phyloP scores from a whole-genome alignment of 92 coral and sea anemone genomes.

The Desmophyllum pertusum region DNA sequence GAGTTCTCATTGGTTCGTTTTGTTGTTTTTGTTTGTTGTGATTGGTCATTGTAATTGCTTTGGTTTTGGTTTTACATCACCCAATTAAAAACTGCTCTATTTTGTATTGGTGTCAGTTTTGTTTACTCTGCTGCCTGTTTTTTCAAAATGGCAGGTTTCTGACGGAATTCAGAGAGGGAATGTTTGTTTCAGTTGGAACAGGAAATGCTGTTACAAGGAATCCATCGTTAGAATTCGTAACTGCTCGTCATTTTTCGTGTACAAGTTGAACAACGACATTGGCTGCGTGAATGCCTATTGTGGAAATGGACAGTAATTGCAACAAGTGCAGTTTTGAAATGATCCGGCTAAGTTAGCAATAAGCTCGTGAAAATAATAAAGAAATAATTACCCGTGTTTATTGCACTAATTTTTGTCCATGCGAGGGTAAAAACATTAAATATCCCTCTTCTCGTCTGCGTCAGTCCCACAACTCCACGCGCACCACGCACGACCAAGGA shows the following conservation, averaged over 20 bases:
- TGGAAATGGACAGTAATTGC: neutral
- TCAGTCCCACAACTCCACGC: too few relatives aligned
- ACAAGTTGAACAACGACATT: constrained; percentile 7
- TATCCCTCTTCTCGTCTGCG: too few relatives aligned
- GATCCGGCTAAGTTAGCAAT: neutral
- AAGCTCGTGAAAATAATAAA: too few relatives aligned
- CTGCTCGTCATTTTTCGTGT: constrained; percentile 10
- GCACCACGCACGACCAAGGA: too few relatives aligned
- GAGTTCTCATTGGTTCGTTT: too few relatives aligned
- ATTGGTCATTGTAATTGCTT: too few relatives aligned
- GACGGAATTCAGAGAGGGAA: constrained; percentile 19
- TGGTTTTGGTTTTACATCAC: too few relatives aligned
- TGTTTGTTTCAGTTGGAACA: constrained; percentile 20
- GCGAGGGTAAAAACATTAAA: too few relatives aligned
- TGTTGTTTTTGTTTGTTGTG: too few relatives aligned
- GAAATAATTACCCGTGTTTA: too few relatives aligned
- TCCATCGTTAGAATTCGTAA: constrained; percentile 1
- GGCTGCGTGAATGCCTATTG: neutral
- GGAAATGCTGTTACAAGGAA: neutral
- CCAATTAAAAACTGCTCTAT: too few relatives aligned
- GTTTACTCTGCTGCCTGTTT: neutral
- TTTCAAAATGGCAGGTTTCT: neutral
- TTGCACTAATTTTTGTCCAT: too few relatives aligned
- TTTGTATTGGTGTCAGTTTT: neutral
- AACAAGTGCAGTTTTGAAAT: neutral